Base-by-base conservation (phyloP, 2,797 vertebrate species). In the Thalassophryne amazonica region DNA sequence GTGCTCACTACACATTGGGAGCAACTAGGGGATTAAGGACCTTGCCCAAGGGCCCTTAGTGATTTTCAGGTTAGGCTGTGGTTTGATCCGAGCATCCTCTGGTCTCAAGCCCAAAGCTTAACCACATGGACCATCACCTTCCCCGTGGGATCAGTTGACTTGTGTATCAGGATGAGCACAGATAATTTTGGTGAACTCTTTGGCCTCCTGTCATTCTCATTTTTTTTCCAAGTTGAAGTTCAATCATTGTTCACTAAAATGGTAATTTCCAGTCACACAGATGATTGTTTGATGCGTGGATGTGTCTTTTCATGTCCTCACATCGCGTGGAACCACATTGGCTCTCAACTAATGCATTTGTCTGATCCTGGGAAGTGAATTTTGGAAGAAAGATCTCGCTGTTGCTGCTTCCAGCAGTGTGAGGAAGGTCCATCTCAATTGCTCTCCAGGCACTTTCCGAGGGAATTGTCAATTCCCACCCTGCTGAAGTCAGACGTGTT, bases 361-460 rank as follows among this genome's bases (percentile, higher is more conserved):
- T 51, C 2, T 19, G 14, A 0, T 21, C n/a, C 31, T 13, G 28
- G 17, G 35, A 54, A 45, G 16, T 4, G 35, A 24, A 13, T 53
- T 56, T 52, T 29, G 52, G 30, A 46, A 45, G 20, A 37, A 23
- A 17, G 7, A 6, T 7, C 15, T 36, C 8, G 1, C 11, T 16
- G 48, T 40, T 15, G 0, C 9, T 16, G 4, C 47, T 56, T 62
- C 19, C 60, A 16, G 24, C 43, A 29, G 41, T 2, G 65, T 54
- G 50, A 67, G 59, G 59, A 43, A 33, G 32, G 4, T 45, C 55
- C 2, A 15, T 61, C 19, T 48, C 37, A 34, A 53, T 55, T 24
- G 41, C 58, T 34, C 42, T 51, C 46, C 28, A 9, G 53, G 46
- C 13, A 22, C 23, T 6, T 62, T 49, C 37, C 21, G 17, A 28